Conservation (phyloP, 2,113 vertebrate genomes). For the Nansenia antarctica region DNA sequence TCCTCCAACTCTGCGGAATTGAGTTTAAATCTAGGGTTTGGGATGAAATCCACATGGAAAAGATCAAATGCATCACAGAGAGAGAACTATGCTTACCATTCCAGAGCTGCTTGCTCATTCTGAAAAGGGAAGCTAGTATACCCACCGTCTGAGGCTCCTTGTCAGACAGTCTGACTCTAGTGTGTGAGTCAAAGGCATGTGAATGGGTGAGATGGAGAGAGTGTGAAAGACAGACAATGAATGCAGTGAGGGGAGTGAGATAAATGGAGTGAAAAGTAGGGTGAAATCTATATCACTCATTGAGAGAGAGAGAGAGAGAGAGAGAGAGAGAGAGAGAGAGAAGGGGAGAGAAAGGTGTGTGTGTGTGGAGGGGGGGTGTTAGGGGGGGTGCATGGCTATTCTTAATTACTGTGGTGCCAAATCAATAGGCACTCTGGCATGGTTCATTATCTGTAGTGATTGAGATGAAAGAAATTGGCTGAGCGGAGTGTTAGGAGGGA, state of each 20-base stretch:
- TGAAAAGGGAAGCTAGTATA: neutral
- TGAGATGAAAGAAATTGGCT: conserved; percentile 20
- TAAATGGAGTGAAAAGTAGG: neutral
- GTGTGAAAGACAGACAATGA: too few species aligned
- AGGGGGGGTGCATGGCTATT: conserved; percentile 26
- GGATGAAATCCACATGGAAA: neutral
- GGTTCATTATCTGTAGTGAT: conserved; percentile 46
- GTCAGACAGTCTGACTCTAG: conserved; percentile 11
- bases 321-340: conserved; percentile 3
- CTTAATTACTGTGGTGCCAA: conserved; percentile 56
- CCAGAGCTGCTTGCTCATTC: neutral
- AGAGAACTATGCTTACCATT: neutral
- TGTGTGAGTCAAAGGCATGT: too few species aligned
- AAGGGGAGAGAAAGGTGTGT: neutral
- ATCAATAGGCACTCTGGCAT: conserved; percentile 52
- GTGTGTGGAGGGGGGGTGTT: neutral
- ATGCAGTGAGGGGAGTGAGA: conserved; percentile 5
- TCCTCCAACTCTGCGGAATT: neutral
- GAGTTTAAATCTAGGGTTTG: neutral
- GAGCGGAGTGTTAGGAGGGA: neutral
- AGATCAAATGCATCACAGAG: neutral
- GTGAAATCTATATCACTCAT: neutral
- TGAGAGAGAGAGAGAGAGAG: neutral
- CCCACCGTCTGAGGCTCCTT: neutral
- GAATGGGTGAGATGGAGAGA: conserved; percentile 7